A percentile compares a stretch with the other conserved stretches of the same genome.
These are phyloP conservation scores for Dyspetes luteomarginatus DNA, from an alignment of 2,888 invertebrate genomes.

Conservation along the genomic window DNA sequence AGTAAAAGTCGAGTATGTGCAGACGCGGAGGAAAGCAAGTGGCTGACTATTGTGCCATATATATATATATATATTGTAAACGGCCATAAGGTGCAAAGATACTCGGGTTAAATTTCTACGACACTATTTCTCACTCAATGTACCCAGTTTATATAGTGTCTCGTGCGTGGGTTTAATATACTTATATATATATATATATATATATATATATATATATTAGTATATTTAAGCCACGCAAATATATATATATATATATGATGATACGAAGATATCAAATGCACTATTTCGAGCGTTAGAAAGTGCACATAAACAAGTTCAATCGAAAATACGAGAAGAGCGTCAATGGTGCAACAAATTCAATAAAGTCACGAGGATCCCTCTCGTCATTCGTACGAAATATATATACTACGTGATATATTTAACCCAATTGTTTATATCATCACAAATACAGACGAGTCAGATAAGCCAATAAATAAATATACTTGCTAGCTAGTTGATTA, in stretches of 20 bases:
- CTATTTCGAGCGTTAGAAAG: background rate
- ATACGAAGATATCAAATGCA: background rate
- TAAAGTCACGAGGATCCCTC: background rate
- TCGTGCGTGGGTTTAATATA: too few species aligned
- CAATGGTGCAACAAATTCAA: background rate
- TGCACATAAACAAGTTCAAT: background rate
- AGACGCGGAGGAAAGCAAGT: background rate
- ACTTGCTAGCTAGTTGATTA: too few species aligned
- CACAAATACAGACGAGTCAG: too few species aligned
- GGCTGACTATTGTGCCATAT: background rate
- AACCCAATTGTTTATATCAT: too few species aligned
- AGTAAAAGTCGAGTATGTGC: constrained; percentile 56
- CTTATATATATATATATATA: too few species aligned
- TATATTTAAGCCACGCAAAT: too few species aligned
- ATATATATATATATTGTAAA: background rate
- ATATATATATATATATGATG: background rate
- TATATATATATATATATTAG: too few species aligned
- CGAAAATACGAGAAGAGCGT: background rate
- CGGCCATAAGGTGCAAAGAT: background rate
- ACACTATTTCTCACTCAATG: constrained; percentile 6
- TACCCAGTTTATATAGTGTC: too few species aligned
- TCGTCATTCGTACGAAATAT: background rate
- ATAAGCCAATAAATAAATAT: too few species aligned
- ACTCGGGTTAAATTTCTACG: background rate
- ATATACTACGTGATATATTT: too few species aligned